Percentiles rank a stretch among this genome's conserved stretches.
Conservation (phyloP, 2,888 invertebrate genomes). For the Dinocampus coccinellae region DNA sequence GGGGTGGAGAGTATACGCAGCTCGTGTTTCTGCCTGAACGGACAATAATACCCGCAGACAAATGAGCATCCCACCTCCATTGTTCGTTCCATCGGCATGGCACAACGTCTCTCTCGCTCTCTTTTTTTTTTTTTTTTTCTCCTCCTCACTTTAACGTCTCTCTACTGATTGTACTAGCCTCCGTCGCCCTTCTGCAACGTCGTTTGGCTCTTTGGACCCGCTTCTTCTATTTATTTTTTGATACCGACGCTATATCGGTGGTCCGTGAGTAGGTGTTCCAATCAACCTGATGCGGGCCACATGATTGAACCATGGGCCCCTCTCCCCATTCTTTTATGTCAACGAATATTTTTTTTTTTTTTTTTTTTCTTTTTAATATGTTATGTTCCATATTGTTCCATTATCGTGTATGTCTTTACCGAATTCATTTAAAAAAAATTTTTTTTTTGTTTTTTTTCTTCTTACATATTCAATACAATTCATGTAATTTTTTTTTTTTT, state of each 20-base stretch:
- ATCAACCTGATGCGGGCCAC: conserved; percentile 68
- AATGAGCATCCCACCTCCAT: conserved; percentile 70
- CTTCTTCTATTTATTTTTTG: conserved; percentile 16
- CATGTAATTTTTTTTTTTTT: too few relatives aligned
- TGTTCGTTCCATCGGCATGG: conserved; percentile 66
- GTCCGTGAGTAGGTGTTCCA: conserved; percentile 62
- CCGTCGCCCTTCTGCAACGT: conserved; percentile 38
- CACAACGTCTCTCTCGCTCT: conserved; percentile 53
- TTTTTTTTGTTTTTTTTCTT: neutral
- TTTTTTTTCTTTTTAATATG: conserved; percentile 16
- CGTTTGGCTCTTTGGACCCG: conserved; percentile 8
- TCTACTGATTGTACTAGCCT: conserved; percentile 41
- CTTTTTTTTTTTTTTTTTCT: too few relatives aligned
- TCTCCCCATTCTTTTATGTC: conserved; percentile 48
- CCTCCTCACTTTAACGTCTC: conserved; percentile 47
- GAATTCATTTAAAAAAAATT: neutral
- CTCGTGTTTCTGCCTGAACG: conserved; percentile 67
- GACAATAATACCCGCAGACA: conserved; percentile 69
- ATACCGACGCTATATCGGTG: conserved; percentile 27
- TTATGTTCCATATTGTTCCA: conserved; percentile 2
- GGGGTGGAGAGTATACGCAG: conserved; percentile 52
- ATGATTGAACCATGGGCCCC: conserved; percentile 59
- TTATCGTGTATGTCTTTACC: neutral
- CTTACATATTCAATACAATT: neutral
- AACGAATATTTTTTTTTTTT: conserved; percentile 46